Base-by-base conservation (phyloP, 2,113 vertebrate species). In the Andinoacara biseriatus region DNA sequence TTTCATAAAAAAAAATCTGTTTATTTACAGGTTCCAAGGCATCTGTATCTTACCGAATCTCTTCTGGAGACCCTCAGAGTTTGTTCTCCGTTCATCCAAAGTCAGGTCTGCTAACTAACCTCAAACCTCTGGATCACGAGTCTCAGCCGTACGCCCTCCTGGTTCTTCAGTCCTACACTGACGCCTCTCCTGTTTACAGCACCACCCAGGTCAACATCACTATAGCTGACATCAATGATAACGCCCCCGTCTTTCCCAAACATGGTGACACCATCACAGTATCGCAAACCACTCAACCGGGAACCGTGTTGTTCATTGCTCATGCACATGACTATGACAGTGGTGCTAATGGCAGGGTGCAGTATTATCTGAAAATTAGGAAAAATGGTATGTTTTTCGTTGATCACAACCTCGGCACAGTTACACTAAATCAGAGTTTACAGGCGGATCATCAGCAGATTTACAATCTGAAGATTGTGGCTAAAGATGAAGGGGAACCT, bases 291-390 rank as follows among this genome's bases (percentile, higher is more conserved):
- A 96, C 95, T 0, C 84, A 59, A 3, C 95, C 96, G 0, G 97
- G 97, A 13, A 96, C 96, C 0, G 95, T 96, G 76, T 20, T 99
- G 57, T 99, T 97, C 77, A 92, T 97, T n/a, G 97, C 97, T 24
- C 96, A 92, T 1, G 97, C 98, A 2, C 94, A 96, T 20, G 98
- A 99, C 89, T 79, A 78, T n/a, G 98, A 99, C 93, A 96, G 96
- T 2, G 96, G 95, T 0, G 86, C 79, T 14, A 99, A 98, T 3
- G 97, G 97, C 4, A 88, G 81, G 9, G 80, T 99, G 77, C 93
- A 49, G n/a, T 99, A 98, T 6, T 67, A 90, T 38, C 89, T 98
- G 10, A 90, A 79, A 7, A 91, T 89, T 4, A 58, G 54, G 46
- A 15, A 35, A 22, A 82, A 65, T 5, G 76, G 90, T 3, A 2